Evolutionary conservation across 2,797 vertebrate genomes (phyloP).

Genomic region (Propithecus perrieri): DNA sequence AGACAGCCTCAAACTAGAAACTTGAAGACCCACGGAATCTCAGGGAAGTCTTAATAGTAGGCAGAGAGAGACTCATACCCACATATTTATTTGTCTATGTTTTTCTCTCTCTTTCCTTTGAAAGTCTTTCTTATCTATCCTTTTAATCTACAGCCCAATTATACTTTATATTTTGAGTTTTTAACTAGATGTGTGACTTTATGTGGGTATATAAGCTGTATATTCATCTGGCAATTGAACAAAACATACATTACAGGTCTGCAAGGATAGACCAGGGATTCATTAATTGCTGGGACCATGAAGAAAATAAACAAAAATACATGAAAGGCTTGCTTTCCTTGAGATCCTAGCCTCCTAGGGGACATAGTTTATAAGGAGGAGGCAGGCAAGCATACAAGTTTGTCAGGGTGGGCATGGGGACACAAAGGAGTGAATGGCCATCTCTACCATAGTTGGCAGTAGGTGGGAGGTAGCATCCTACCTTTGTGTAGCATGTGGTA

Average conservation of each 20-base stretch:
- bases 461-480: neutral
- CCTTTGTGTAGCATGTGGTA: neutral
- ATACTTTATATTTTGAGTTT: neutral
- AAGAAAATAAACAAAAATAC: neutral
- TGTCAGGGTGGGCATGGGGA: neutral
- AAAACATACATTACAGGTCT: neutral
- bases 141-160: neutral
- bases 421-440: neutral
- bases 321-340: neutral
- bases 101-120: neutral
- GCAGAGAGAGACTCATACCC: neutral
- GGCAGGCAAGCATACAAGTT: neutral
- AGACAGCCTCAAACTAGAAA: neutral
- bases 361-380: neutral
- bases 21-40: neutral
- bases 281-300: neutral
- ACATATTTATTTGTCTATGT: neutral
- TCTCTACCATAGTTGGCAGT: neutral
- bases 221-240: neutral
- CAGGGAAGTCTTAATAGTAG: neutral
- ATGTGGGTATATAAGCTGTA: neutral
- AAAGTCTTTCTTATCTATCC: neutral
- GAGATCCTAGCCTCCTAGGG: neutral
- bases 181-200: neutral
- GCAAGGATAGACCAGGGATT: neutral